Percentiles rank a stretch among this genome's conserved stretches.
Conservation (phyloP, 2,888 invertebrate species). For the Drosophila neotestacea region DNA sequence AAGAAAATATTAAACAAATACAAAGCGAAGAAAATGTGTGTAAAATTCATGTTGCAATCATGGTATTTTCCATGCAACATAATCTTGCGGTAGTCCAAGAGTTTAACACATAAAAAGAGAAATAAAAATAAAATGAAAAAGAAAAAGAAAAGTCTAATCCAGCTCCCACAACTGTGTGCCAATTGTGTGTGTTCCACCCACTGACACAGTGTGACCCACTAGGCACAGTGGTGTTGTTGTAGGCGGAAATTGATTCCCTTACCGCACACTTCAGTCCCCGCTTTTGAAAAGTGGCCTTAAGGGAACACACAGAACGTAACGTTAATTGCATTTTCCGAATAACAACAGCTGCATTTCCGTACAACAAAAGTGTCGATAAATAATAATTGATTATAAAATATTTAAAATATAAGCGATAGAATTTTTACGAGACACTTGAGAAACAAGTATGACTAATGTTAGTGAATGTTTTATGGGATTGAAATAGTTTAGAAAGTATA, state of each 20-base stretch:
- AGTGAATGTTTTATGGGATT: not conserved
- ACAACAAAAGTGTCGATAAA: conserved; percentile 21
- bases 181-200: conserved; percentile 10
- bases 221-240: conserved; percentile 12
- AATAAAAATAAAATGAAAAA: not conserved
- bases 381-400: conserved; percentile 25
- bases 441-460: not conserved
- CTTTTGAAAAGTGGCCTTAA: not conserved
- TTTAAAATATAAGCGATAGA: conserved; percentile 7
- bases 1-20: conserved; percentile 37
- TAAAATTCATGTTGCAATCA: conserved; percentile 67
- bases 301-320: not conserved
- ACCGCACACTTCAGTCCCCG: not conserved
- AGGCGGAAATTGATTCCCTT: not conserved
- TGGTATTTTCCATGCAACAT: conserved; percentile 43
- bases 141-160: conserved; percentile 24
- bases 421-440: conserved; percentile 1
- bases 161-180: conserved; percentile 54
- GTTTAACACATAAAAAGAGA: not conserved
- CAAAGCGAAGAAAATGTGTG: conserved; percentile 18
- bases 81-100: conserved; percentile 6
- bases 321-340: conserved; percentile 31
- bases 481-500: not conserved
- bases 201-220: conserved; percentile 8
- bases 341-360: conserved; percentile 20